Evolutionary conservation across 2,888 invertebrate species (phyloP).

Genomic region (Griposia aprilina): DNA sequence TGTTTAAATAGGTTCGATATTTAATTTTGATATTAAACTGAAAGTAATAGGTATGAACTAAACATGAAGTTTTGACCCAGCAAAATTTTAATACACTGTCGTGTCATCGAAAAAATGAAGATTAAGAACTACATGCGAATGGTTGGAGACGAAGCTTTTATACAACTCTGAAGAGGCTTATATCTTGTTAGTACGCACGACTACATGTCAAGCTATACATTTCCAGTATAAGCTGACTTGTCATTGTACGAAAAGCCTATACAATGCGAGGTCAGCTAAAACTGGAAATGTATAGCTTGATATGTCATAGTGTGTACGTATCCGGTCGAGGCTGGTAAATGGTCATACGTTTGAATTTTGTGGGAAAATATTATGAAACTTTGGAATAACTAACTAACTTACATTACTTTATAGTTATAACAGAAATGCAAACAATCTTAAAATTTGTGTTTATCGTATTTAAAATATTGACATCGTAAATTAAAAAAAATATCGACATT

Average conservation of each 20-base stretch:
- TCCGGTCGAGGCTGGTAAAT: too few species aligned
- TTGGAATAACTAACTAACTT: background rate
- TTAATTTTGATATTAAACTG: background rate
- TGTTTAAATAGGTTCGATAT: background rate
- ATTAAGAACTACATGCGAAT: background rate
- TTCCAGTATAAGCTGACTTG: too few species aligned
- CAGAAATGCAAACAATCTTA: constrained; percentile 12
- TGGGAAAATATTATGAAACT: too few species aligned
- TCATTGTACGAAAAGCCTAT: too few species aligned
- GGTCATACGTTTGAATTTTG: background rate
- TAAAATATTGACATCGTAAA: constrained; percentile 37
- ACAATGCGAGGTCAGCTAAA: too few species aligned
- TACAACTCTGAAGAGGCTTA: background rate
- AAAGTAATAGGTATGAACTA: background rate
- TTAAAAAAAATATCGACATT: constrained; percentile 12
- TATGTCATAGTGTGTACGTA: too few species aligned
- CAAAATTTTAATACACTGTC: background rate
- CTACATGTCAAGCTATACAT: too few species aligned
- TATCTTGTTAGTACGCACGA: too few species aligned
- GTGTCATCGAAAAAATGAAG: too few species aligned
- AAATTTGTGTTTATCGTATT: constrained; percentile 2
- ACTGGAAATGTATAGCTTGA: too few species aligned
- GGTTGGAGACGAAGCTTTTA: background rate
- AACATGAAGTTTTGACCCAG: background rate
- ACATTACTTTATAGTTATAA: background rate